Percentiles rank a stretch among this genome's conserved stretches.
phyloP scores from a whole-genome alignment of 2,888 invertebrate species.

The Adelphocoris suturalis region DNA sequence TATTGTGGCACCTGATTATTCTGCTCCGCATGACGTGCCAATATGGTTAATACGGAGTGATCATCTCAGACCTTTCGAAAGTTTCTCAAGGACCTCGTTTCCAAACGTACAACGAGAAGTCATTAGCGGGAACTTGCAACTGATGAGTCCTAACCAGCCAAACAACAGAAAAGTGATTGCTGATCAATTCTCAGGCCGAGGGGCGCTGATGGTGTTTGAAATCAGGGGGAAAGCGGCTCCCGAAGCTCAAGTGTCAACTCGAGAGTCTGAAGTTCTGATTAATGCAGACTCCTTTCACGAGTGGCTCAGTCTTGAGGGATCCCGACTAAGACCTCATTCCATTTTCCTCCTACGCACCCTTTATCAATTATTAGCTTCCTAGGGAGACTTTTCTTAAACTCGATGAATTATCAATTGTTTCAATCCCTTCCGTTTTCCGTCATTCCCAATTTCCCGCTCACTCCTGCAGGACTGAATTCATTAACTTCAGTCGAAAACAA shows the following conservation, averaged over 20 bases:
- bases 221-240: background rate
- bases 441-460: background rate
- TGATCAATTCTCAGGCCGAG: conserved; percentile 29
- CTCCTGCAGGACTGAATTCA: conserved; percentile 38
- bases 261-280: conserved; percentile 61
- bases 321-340: background rate
- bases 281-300: conserved; percentile 53
- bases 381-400: conserved; percentile 56
- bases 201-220: background rate
- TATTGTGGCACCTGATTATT: background rate
- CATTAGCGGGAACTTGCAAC: conserved; percentile 11
- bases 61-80: conserved; percentile 9
- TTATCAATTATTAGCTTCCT: conserved; percentile 66
- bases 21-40: background rate
- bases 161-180: conserved; percentile 61
- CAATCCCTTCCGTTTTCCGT: conserved; percentile 40
- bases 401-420: conserved; percentile 67
- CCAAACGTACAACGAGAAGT: conserved; percentile 34
- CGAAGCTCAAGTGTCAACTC: conserved; percentile 60
- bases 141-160: conserved; percentile 48
- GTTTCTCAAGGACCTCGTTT: background rate
- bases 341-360: background rate
- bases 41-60: no score
- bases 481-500: conserved; percentile 66
- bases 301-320: background rate